Percentiles rank a stretch among this genome's conserved stretches.
Evolutionary conservation across 2,113 vertebrate genomes (phyloP).

Genomic region (Nycticorax nycticorax): DNA sequence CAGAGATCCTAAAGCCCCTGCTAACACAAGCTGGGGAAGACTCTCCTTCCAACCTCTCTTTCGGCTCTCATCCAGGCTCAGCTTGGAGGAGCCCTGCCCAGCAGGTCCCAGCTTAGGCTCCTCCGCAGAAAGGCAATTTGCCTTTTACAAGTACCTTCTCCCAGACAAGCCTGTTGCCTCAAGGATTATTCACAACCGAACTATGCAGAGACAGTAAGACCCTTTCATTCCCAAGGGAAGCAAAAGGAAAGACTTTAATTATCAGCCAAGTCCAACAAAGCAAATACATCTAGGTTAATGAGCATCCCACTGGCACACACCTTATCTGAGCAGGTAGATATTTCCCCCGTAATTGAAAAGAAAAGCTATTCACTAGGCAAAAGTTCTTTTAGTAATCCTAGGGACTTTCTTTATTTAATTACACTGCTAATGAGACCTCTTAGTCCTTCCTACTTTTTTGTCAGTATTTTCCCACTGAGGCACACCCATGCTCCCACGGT

Average conservation of each 20-base stretch:
- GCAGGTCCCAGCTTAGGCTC: neutral
- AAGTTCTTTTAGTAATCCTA: neutral
- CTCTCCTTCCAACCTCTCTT: neutral
- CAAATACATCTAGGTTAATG: slow-evolving; percentile 22
- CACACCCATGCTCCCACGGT: neutral
- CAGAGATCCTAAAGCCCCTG: neutral
- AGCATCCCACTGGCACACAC: neutral
- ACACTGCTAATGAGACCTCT: neutral
- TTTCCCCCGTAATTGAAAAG: neutral
- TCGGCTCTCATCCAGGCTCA: neutral
- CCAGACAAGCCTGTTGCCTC: neutral
- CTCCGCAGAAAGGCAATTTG: neutral
- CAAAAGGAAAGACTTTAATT: neutral
- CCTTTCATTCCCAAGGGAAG: neutral
- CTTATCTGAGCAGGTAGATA: neutral
- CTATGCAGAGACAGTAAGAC: neutral
- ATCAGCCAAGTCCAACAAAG: neutral
- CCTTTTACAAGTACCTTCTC: neutral
- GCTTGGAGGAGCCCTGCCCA: neutral
- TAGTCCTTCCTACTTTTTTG: neutral
- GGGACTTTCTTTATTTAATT: neutral
- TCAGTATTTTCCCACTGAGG: neutral
- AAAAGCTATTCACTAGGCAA: neutral
- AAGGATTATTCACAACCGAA: neutral
- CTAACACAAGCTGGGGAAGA: neutral